phyloP scores from a whole-genome alignment of 2,797 vertebrate genomes.

The Danio tinwini region DNA sequence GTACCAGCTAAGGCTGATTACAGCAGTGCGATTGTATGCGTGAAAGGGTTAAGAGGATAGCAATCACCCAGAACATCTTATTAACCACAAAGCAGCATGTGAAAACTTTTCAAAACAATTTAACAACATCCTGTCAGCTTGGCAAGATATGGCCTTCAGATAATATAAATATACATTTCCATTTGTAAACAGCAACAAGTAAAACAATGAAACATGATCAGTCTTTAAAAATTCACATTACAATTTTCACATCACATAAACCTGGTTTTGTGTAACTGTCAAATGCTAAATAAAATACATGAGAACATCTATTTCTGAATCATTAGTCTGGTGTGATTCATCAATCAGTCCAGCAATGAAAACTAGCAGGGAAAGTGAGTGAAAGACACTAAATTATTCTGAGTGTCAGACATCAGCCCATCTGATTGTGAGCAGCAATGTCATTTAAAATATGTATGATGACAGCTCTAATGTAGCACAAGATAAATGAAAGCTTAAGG shows the following conservation, averaged over 20 bases:
- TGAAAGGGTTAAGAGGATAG: no score
- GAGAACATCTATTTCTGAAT: conserved; percentile 50
- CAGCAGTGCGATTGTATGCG: no score
- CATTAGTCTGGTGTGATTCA: conserved; percentile 38
- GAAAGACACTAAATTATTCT: conserved; percentile 55
- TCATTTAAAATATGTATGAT: conserved; percentile 50
- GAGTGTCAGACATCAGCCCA: conserved; percentile 45
- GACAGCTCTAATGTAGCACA: conserved; percentile 51
- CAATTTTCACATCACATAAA: not conserved
- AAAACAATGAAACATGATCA: no score
- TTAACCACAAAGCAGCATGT: no score
- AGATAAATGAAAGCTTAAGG: conserved; percentile 41
- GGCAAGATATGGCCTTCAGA: no score
- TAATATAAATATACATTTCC: no score
- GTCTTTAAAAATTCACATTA: conserved; percentile 1
- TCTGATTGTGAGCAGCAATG: conserved; percentile 45
- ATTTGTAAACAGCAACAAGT: no score
- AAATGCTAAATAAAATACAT: conserved; percentile 38
- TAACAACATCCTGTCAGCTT: no score
- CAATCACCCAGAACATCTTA: no score
- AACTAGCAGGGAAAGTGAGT: conserved; percentile 37
- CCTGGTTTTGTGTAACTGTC: conserved; percentile 40
- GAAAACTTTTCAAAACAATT: no score
- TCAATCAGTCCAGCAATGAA: conserved; percentile 36
- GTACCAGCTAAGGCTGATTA: no score